phyloP scores from a whole-genome alignment of 2,113 vertebrate genomes.

The Rostratula benghalensis region DNA sequence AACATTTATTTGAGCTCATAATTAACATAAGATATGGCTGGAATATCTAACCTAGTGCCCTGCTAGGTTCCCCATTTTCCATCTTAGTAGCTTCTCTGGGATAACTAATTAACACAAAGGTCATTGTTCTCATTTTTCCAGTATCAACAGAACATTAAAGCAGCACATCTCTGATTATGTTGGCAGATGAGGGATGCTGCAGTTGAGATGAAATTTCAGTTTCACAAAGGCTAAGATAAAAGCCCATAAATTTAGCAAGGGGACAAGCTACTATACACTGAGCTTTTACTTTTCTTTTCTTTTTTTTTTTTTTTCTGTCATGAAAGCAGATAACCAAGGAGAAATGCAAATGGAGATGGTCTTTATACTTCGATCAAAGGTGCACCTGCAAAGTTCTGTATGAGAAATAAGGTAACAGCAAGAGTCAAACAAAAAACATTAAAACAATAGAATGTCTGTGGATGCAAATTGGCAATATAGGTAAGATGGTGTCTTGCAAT shows the following conservation, averaged over 20 bases:
- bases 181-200: slow-evolving; percentile 9
- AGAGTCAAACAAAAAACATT: not conserved
- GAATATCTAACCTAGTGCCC: slow-evolving; percentile 30
- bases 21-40: slow-evolving; percentile 40
- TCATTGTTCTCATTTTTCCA: slow-evolving; percentile 69
- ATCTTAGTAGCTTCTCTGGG: slow-evolving; percentile 37
- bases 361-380: not conserved
- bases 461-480: not conserved
- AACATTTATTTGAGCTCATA: slow-evolving; percentile 23
- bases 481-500: not conserved
- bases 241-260: slow-evolving; percentile 11
- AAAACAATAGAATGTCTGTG: not conserved
- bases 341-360: not conserved
- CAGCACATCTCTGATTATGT: slow-evolving; percentile 33
- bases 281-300: not conserved
- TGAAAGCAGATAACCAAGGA: not conserved
- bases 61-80: slow-evolving; percentile 35
- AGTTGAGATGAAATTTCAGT: slow-evolving; percentile 22
- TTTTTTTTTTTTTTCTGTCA: not conserved
- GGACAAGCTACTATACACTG: not conserved
- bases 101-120: slow-evolving; percentile 72
- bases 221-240: not conserved
- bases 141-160: slow-evolving; percentile 67
- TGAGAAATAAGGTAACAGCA: not conserved
- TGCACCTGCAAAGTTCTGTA: not conserved